phyloP scores from a whole-genome alignment of 37 sponge, comb jelly and placozoan species.

The Beroe forskalii region DNA sequence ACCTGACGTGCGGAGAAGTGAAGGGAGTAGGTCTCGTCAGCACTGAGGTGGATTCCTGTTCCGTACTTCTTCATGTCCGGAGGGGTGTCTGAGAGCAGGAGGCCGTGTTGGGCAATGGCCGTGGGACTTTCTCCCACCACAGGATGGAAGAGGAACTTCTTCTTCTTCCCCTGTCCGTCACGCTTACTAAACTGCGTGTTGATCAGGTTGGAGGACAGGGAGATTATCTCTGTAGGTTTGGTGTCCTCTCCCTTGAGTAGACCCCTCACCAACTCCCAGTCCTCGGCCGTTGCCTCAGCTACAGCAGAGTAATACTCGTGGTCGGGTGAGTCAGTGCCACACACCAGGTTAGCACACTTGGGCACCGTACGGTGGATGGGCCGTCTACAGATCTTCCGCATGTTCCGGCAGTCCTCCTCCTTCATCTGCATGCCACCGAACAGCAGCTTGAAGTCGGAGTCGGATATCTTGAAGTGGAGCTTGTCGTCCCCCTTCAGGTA shows the following conservation, averaged over 20 bases:
- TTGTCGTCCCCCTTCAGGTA: slow-evolving; percentile 11
- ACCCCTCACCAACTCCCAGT: slow-evolving; percentile 6
- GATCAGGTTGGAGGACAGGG: neutral
- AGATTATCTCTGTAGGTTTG: neutral
- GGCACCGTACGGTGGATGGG: slow-evolving; percentile 56
- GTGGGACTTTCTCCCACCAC: neutral
- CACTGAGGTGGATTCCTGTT: slow-evolving; percentile 33
- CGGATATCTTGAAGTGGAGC: slow-evolving; percentile 49
- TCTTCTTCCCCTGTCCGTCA: neutral
- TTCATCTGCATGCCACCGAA: slow-evolving; percentile 66
- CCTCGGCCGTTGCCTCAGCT: neutral
- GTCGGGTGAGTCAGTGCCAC: neutral
- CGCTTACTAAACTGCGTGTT: slow-evolving; percentile 31
- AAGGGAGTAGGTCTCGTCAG: neutral
- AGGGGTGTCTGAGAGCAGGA: slow-evolving; percentile 1
- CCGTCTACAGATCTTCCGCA: slow-evolving; percentile 24
- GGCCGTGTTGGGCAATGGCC: slow-evolving; percentile 50
- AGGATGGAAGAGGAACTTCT: slow-evolving; percentile 25
- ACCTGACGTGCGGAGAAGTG: neutral
- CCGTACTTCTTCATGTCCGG: slow-evolving; percentile 58
- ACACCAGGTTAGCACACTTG: neutral
- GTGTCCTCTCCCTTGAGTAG: neutral
- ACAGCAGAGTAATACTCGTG: slow-evolving; percentile 38
- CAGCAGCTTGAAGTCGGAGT: slow-evolving; percentile 33
- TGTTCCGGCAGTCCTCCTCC: slow-evolving; percentile 31